Evolutionary conservation across 2,113 vertebrate genomes (phyloP), one percentile per base, ranked within the genome.

Genomic region (Tachycineta bicolor): DNA sequence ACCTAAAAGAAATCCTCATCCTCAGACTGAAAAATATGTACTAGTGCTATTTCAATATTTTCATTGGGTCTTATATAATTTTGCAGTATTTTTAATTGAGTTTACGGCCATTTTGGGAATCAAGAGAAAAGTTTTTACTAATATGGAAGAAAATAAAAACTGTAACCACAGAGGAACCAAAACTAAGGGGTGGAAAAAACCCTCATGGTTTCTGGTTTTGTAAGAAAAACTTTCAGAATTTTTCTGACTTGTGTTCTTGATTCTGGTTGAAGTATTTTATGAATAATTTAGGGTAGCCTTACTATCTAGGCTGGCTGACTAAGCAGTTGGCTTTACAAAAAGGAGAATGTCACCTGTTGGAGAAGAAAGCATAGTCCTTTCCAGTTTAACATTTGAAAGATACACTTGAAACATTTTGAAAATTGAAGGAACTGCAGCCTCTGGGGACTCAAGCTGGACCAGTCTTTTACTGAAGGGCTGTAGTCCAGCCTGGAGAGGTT

Each of bases 131-230:
- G 3, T 81, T 84, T 90, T 77, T 24, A 70, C 12, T 39, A 53
- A 53, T 9, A 26, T 24, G 12, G 46, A 69, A 74, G 29, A 77
- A 74, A 89, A 2, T 3, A 24, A 64, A 87, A 77, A 1, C 6
- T 25, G 2, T 59, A 73, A 55, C 20, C 6, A 9, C 25, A 10
- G 9, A 74, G 16, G 22, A 79, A 25, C 11, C 11, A 31, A 33
- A 67, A 37, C 4, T 0, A 2, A 44, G 10, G 7, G 12, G 5
- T 25, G 3, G 14, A 8, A 10, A 52, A 50, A 37, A 0, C 3
- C 5, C 10, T 29, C 7, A 37, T 37, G 4, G 1, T 8, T 52
- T 28, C 33, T 33, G 10, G 22, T 73, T 81, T 46, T 53, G 3
- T 60, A 43, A 77, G 26, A 28, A 89, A 64, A 84, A 12, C 4